Percentiles rank a stretch among this genome's conserved stretches.
phyloP scores from a whole-genome alignment of 2,888 invertebrate species.

The Pammene fasciana region DNA sequence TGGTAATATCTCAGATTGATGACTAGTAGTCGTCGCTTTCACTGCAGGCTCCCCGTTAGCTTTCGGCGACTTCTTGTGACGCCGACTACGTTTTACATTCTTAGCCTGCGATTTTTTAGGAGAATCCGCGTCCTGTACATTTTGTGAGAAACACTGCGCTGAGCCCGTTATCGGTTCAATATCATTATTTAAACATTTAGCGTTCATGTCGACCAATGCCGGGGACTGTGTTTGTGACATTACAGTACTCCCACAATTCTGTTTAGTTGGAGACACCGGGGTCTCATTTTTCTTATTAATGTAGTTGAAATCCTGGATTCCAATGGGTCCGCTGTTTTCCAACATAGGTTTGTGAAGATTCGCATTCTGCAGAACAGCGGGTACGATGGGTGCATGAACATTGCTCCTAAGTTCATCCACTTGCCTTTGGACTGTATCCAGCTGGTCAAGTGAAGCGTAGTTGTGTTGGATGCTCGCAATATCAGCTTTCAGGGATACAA shows the following conservation, averaged over 20 bases:
- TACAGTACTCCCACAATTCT: no score
- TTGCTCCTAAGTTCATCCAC: not conserved
- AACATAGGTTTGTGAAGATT: not conserved
- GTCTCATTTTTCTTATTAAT: not conserved
- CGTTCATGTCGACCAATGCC: not conserved
- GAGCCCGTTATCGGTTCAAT: not conserved
- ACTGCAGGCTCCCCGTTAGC: not conserved
- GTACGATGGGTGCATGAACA: not conserved
- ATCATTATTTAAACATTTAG: not conserved
- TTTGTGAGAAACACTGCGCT: no score
- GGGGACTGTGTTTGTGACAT: constrained; percentile 4
- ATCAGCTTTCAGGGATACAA: constrained; percentile 2
- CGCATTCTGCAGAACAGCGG: not conserved
- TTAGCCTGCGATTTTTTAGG: not conserved
- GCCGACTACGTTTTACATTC: not conserved
- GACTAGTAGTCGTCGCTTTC: not conserved
- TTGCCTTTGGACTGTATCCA: not conserved
- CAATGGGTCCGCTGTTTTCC: not conserved
- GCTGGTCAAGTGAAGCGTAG: constrained; percentile 4
- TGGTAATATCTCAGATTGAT: not conserved
- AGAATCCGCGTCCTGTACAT: not conserved
- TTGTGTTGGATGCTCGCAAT: not conserved
- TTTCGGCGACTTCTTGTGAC: not conserved
- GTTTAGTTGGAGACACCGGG: not conserved
- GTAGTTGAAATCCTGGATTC: not conserved